Percentiles rank a stretch among this genome's conserved stretches.
Conservation (phyloP, 2,113 vertebrate species). For the Microtus richardsoni region DNA sequence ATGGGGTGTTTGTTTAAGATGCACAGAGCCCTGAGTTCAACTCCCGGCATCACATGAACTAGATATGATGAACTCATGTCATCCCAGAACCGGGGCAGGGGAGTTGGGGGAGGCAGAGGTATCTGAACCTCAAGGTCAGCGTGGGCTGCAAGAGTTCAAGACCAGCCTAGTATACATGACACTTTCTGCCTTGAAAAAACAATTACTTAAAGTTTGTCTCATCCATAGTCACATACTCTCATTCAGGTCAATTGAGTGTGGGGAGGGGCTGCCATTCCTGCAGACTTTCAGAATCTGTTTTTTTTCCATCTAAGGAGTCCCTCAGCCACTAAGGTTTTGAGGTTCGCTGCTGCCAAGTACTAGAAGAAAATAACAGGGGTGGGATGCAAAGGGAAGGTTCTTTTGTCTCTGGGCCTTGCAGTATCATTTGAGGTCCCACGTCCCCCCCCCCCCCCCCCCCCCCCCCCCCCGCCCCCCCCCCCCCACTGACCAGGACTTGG, state of each 20-base stretch:
- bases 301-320: neutral
- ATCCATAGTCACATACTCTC: neutral
- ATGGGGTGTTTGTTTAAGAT: neutral
- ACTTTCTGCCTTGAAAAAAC: neutral
- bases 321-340: neutral
- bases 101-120: neutral
- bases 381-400: neutral
- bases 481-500: neutral
- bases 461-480: neutral
- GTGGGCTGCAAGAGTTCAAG: neutral
- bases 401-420: neutral
- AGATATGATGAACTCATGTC: neutral
- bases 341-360: neutral
- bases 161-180: too few relatives aligned
- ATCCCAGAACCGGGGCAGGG: neutral
- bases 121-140: neutral
- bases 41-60: neutral
- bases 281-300: neutral
- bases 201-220: neutral
- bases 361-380: neutral
- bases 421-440: neutral
- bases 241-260: neutral
- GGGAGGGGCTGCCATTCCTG: too few relatives aligned
- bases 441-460: fast-evolving
- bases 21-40: neutral